Percentiles rank a stretch among this genome's conserved stretches.
Evolutionary conservation across 2,797 vertebrate species (phyloP).

Genomic region (Anguilla anguilla): DNA sequence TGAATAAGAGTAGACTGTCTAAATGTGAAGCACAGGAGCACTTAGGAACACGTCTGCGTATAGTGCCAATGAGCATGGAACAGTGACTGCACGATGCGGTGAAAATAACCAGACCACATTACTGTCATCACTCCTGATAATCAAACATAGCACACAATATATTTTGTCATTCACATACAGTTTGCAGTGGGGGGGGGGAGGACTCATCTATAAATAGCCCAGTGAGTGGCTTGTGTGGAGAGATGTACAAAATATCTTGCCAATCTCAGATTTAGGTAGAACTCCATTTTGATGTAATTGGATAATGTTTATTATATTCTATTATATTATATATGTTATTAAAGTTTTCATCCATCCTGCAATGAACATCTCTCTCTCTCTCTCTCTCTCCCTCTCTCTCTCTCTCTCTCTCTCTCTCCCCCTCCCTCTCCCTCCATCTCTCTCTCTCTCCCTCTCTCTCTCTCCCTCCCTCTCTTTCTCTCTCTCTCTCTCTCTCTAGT

Average conservation of each 20-base stretch:
- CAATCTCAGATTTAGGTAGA: background rate
- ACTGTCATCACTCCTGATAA: background rate
- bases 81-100: background rate
- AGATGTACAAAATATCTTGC: background rate
- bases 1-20: background rate
- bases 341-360: too few relatives aligned
- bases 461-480: too few relatives aligned
- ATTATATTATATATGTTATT: too few relatives aligned
- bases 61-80: background rate
- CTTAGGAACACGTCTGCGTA: background rate
- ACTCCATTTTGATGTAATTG: background rate
- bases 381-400: too few relatives aligned
- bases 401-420: too few relatives aligned
- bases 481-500: too few relatives aligned
- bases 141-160: background rate
- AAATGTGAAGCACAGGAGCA: background rate
- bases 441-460: too few relatives aligned
- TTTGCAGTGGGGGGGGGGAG: background rate
- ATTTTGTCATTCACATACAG: background rate
- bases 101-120: background rate
- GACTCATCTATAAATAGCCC: background rate
- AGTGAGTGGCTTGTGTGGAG: background rate
- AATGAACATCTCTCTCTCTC: too few relatives aligned
- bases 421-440: too few relatives aligned
- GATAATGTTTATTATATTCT: background rate